A percentile compares a stretch with the other conserved stretches of the same genome.
phyloP scores from a whole-genome alignment of 2,113 vertebrate species.

The Lucifuga dentata region DNA sequence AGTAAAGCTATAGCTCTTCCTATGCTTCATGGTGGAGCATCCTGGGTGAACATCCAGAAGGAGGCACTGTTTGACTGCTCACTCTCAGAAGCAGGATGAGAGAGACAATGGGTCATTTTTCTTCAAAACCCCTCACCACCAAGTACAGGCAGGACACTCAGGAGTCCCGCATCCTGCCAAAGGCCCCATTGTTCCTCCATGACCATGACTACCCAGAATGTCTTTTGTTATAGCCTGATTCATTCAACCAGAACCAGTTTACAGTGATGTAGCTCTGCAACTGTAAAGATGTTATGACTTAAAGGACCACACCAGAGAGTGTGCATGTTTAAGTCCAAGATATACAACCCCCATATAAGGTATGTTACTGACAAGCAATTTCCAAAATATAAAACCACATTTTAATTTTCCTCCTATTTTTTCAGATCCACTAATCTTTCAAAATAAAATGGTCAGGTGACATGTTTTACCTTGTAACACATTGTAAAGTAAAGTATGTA shows the following conservation, averaged over 20 bases:
- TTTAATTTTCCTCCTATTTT: too few relatives aligned
- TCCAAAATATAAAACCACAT: too few relatives aligned
- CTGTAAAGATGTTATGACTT: slow-evolving; percentile 3
- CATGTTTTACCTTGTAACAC: too few relatives aligned
- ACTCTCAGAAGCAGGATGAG: slow-evolving; percentile 61
- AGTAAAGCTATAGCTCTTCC: slow-evolving; percentile 25
- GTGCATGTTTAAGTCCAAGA: neutral
- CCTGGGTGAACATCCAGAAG: slow-evolving; percentile 46
- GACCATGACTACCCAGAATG: slow-evolving; percentile 35
- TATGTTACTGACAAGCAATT: too few relatives aligned
- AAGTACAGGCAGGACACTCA: slow-evolving; percentile 82
- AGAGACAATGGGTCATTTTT: slow-evolving; percentile 81
- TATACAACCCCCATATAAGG: too few relatives aligned
- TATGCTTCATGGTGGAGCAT: slow-evolving; percentile 43
- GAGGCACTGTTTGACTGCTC: slow-evolving; percentile 63
- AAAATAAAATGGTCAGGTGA: too few relatives aligned
- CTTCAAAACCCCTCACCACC: slow-evolving; percentile 81
- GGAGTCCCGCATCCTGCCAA: slow-evolving; percentile 67
- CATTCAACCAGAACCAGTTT: slow-evolving; percentile 47
- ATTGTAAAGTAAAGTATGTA: too few relatives aligned
- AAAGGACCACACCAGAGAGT: neutral
- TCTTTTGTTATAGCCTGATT: slow-evolving; percentile 49
- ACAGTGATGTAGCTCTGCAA: slow-evolving; percentile 7
- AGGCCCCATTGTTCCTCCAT: slow-evolving; percentile 76
- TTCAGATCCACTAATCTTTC: too few relatives aligned